Evolutionary conservation across 2,888 invertebrate species (phyloP).

Genomic region (Acronicta psi): DNA sequence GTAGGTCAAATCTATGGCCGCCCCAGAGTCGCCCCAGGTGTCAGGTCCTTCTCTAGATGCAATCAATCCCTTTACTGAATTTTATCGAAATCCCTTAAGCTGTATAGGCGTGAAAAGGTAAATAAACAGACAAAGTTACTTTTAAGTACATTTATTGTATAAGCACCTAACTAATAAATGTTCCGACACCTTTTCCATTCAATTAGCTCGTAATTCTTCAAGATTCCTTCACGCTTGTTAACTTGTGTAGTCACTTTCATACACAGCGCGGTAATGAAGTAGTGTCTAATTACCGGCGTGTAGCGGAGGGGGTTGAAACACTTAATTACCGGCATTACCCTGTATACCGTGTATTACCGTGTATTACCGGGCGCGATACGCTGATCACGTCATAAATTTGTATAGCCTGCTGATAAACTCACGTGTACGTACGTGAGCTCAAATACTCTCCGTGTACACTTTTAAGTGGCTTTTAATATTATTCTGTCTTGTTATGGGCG

Average conservation of each 20-base stretch:
- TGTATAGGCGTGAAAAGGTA: no score
- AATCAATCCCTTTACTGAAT: no score
- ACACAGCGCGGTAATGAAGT: slow-evolving; percentile 29
- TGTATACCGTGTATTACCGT: slow-evolving; percentile 39
- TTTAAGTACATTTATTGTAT: no score
- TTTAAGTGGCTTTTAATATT: slow-evolving; percentile 30
- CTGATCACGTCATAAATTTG: slow-evolving; percentile 53
- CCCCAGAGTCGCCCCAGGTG: no score
- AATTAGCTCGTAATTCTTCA: slow-evolving; percentile 5
- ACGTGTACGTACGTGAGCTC: slow-evolving; percentile 1
- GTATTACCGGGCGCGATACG: slow-evolving; percentile 49
- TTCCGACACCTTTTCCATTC: background rate
- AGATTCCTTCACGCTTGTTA: background rate
- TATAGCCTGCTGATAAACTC: slow-evolving; percentile 40
- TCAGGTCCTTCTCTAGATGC: no score
- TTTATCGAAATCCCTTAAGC: no score
- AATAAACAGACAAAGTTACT: no score
- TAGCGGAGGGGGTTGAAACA: slow-evolving; percentile 31
- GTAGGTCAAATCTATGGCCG: no score
- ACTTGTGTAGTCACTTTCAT: background rate
- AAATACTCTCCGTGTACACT: slow-evolving; percentile 12
- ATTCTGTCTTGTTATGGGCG: background rate
- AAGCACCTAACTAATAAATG: no score
- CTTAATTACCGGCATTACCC: slow-evolving; percentile 58
- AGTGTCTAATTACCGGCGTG: slow-evolving; percentile 51